Conservation (phyloP, 2,113 vertebrate genomes). For the Reinhardtius hippoglossoides region DNA sequence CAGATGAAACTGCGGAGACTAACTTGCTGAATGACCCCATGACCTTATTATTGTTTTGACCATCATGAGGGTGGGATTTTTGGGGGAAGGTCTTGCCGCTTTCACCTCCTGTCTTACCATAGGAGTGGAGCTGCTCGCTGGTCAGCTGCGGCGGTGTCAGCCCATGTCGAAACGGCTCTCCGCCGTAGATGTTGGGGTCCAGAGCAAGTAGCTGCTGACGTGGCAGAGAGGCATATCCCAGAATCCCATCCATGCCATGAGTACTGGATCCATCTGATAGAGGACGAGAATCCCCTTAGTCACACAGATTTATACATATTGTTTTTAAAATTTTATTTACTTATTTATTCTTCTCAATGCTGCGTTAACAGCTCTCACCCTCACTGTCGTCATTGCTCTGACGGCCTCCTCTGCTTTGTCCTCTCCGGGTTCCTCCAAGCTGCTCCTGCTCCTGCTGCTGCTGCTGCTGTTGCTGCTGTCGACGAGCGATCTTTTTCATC, state of each 20-base stretch:
- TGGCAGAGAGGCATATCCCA: constrained; percentile 86
- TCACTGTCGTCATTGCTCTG: constrained; percentile 91
- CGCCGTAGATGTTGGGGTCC: constrained; percentile 87
- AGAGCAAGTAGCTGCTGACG: constrained; percentile 87
- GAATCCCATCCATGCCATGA: constrained; percentile 87
- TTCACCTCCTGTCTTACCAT: constrained; percentile 78
- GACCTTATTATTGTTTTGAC: constrained; percentile 1
- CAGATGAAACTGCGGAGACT: neutral
- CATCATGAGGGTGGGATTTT: neutral
- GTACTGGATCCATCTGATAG: constrained; percentile 85
- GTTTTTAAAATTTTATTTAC: neutral
- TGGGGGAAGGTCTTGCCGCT: no score
- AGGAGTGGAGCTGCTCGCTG: constrained; percentile 88
- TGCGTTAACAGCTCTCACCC: constrained; percentile 76
- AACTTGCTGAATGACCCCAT: neutral
- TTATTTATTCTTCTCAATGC: neutral
- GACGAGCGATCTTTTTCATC: constrained; percentile 94
- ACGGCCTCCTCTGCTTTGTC: constrained; percentile 83
- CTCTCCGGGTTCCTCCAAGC: constrained; percentile 82
- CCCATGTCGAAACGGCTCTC: constrained; percentile 88
- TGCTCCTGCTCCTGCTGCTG: constrained; percentile 90
- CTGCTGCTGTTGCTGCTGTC: constrained; percentile 90
- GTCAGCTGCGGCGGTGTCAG: constrained; percentile 89
- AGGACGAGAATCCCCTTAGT: constrained; percentile 31
- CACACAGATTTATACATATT: neutral